Base-by-base conservation (phyloP, 2,888 invertebrate genomes). In the Plagodis pulveraria region DNA sequence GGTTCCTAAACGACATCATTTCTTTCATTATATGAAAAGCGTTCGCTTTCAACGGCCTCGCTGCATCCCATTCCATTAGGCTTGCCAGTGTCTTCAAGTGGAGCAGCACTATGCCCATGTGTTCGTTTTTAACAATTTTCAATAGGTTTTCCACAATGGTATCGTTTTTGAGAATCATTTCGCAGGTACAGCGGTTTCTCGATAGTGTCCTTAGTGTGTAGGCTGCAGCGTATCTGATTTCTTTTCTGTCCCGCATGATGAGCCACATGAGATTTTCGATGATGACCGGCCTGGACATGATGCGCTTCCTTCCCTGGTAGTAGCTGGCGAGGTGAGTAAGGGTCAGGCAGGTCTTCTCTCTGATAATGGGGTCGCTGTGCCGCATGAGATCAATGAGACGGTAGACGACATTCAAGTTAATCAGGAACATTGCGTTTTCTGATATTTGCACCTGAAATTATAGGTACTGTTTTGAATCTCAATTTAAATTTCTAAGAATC, bases 171-270 rank as follows among this genome's bases (percentile, higher is more conserved):
- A 83, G 63, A 0, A 90, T 77, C 0, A 65, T 63, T 70, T 86
- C 86, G 64, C 81, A 76, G 0, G 80, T 67, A 65, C 85, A 86
- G 11, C 84, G 74, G 35, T 85, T 81, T 58, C 78, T 78, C 0
- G 86, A 67, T 10, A 92, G 58, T 0, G 83, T 84, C 43, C 76
- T 74, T 0, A 92, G 71, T 0, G 86, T 86, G 41, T 80, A 79
- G 0, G 89, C 86, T 0, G 92, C 87, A 0, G 86, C 87, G 55
- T 84, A 90, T 33, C 92, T 70, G 44, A 92, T 84, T 63, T 92
- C 88, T 52, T 84, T 86, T 1, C 83, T 74, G 52, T 90, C 92
- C 46, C 84, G 77, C 74, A 87, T 74, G 41, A 82, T 74, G 0
- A 88, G 67, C 67, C 72, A 73, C 73, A 89, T 78, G 0, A 92